phyloP scores from a whole-genome alignment of 2,113 vertebrate species.

The Symphodus melops region DNA sequence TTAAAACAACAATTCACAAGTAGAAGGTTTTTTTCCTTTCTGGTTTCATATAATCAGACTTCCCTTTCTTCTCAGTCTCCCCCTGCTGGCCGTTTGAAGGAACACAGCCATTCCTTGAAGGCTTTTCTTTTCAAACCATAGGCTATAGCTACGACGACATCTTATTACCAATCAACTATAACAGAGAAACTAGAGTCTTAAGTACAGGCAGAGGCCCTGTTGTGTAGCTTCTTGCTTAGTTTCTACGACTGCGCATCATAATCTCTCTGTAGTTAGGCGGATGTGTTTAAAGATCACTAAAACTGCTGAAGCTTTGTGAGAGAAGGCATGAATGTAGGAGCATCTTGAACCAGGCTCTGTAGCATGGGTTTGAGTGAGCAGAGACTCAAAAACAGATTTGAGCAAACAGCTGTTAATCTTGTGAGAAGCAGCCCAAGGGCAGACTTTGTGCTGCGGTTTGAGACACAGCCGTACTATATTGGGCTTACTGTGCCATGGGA shows the following conservation, averaged over 20 bases:
- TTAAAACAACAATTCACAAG: no score
- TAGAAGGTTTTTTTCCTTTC: no score
- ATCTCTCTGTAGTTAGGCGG: background rate
- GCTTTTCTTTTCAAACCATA: no score
- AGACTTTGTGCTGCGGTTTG: constrained; percentile 31
- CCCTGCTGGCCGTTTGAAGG: no score
- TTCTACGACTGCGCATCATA: background rate
- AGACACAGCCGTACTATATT: constrained; percentile 29
- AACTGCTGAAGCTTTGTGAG: constrained; percentile 17
- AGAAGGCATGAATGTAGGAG: background rate
- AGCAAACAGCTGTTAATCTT: constrained; percentile 42
- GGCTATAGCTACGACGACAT: no score
- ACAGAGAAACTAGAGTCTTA: no score
- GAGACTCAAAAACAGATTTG: constrained; percentile 26
- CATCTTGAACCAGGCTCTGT: constrained; percentile 13
- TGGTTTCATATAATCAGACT: no score
- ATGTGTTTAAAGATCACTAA: constrained; percentile 20
- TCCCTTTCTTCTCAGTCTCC: no score
- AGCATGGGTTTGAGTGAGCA: constrained; percentile 1
- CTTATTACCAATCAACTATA: no score
- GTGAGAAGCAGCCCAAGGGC: constrained; percentile 35
- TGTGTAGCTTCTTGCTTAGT: no score
- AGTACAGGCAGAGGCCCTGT: no score
- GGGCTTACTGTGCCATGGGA: constrained; percentile 19
- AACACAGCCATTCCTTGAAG: no score